phyloP scores from a whole-genome alignment of 2,113 vertebrate species.

The Ceyx melanurus region DNA sequence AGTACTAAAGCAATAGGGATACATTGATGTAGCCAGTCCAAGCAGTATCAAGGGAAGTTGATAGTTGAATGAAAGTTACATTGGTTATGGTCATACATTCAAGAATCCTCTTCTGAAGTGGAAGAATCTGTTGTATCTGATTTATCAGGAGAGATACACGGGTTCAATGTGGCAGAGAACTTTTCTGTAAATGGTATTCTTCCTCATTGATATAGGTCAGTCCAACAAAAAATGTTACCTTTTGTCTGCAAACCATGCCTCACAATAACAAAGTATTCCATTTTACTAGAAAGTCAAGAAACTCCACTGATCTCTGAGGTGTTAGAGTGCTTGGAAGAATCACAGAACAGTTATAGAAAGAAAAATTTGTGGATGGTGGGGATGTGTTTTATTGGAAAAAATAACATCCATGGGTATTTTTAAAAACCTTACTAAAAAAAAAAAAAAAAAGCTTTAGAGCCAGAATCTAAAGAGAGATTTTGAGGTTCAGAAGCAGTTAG shows the following conservation, averaged over 20 bases:
- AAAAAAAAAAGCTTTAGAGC: background rate
- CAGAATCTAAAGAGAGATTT: background rate
- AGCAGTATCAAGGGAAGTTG: background rate
- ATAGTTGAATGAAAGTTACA: background rate
- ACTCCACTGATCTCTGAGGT: background rate
- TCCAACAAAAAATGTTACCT: background rate
- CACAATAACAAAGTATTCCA: background rate
- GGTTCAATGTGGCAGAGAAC: background rate
- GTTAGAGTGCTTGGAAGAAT: background rate
- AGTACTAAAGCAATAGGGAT: background rate
- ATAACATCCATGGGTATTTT: background rate
- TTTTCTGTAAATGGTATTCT: background rate
- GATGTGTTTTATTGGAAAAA: background rate
- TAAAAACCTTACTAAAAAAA: background rate
- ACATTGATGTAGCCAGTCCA: background rate
- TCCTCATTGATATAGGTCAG: fast-evolving
- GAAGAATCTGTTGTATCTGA: background rate
- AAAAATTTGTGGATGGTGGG: background rate
- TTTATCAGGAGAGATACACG: background rate
- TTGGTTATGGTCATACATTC: background rate
- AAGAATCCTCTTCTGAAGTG: background rate
- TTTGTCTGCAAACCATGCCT: background rate
- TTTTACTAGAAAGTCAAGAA: background rate
- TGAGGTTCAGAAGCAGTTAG: background rate
- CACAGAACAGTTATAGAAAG: background rate